Evolutionary conservation across 1,140 invertebrate genomes (phyloP), one percentile per base, ranked within the genome.

Genomic region (Babylonia areolata): DNA sequence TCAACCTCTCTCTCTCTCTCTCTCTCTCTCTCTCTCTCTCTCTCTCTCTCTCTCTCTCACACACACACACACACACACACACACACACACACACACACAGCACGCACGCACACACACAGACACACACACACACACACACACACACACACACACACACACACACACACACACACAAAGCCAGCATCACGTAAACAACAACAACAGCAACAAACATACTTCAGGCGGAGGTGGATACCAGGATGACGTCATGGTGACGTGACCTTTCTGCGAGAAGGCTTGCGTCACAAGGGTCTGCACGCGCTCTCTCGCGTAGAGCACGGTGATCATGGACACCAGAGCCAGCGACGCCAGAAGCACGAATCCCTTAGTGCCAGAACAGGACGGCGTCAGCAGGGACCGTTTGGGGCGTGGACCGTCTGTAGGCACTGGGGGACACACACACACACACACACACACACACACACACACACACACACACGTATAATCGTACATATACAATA

Each of bases 381-480:
- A 28, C 33, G 28, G 42, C 17, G 42, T 35, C 11, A 37, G 58
- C 39, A 23, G 5, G 28, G 39, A 9, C n/a, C 35, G 75, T 15
- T 77, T 40, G 75, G 75, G 23, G 15, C 58, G 58, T 23, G 58
- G 5, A 1, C 15, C 23, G 20, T n/a, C 58, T 64, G 58, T 6
- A 20, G 71, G 31, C 6, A 11, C 5, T 73, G 31, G 35, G 11
- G n/a, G 1, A 73, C 69, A 73, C 69, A 73, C 69, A 79, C 77
- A 79, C 42, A 51, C 77, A 79, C 77, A 79, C 42, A 37, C 77
- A 23, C 42, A 37, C 42, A 28, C 77, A 40, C 42, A 11, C 77
- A 79, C 42, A 31, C 77, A 51, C 77, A 23, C 77, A 79, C n/a
- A 11, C 77, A 79, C 42, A 28, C 77, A 51, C 77, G n/a, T 39